Percentiles rank a stretch among this genome's conserved stretches.
phyloP scores from a whole-genome alignment of 2,888 invertebrate species.

The Sarcophaga caerulescens region DNA sequence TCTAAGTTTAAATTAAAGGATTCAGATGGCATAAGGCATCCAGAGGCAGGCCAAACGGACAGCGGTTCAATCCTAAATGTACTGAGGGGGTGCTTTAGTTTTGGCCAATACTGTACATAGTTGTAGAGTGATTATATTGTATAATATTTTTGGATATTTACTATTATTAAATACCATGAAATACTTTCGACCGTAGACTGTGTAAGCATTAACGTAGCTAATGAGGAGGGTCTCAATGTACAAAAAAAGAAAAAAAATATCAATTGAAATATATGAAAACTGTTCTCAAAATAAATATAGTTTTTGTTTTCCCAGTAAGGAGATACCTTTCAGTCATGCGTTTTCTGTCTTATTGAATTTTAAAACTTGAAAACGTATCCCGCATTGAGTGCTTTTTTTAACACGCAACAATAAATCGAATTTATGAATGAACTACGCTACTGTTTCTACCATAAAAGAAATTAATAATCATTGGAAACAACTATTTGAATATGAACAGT shows the following conservation, averaged over 20 bases:
- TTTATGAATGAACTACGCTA: neutral
- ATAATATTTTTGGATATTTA: neutral
- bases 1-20: no score
- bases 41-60: no score
- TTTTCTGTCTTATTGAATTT: no score
- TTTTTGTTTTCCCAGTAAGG: neutral
- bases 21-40: no score
- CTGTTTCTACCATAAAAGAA: neutral
- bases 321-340: no score
- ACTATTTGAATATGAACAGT: neutral
- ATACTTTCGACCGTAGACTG: neutral
- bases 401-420: neutral
- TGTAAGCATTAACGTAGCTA: neutral
- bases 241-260: no score
- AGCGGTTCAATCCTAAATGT: no score
- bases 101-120: no score
- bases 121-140: neutral
- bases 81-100: no score
- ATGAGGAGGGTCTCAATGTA: neutral
- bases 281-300: neutral
- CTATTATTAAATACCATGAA: conserved; percentile 13
- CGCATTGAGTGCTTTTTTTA: neutral
- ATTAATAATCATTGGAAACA: neutral
- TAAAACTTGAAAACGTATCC: neutral
- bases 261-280: neutral